Conservation (phyloP, 2,888 invertebrate species). For the Agriotes lineatus region DNA sequence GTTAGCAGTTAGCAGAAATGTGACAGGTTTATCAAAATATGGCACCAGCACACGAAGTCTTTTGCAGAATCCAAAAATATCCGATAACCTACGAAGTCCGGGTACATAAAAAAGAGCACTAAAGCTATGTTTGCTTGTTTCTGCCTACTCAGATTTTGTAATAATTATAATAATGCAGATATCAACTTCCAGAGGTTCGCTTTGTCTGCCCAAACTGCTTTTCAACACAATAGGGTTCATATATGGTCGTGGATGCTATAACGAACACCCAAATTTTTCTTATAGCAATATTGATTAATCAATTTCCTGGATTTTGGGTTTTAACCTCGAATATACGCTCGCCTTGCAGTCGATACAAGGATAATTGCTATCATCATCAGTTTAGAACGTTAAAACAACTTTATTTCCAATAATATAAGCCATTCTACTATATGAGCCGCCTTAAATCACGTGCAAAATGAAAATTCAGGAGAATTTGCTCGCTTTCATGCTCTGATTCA, state of each 20-base stretch:
- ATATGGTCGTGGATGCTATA: not conserved
- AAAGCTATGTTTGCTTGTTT: not conserved
- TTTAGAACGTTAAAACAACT: too few relatives aligned
- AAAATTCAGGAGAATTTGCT: not conserved
- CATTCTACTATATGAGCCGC: too few relatives aligned
- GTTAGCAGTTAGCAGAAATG: not conserved
- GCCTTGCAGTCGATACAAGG: not conserved
- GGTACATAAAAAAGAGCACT: not conserved
- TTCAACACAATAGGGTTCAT: not conserved
- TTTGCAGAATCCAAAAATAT: not conserved
- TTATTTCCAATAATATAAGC: too few relatives aligned
- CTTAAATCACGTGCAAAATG: not conserved
- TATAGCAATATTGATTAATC: not conserved
- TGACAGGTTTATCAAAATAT: slow-evolving; percentile 15
- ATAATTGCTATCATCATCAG: not conserved
- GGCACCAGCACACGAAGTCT: not conserved
- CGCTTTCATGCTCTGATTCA: slow-evolving; percentile 27
- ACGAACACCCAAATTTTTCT: not conserved
- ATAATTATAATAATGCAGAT: not conserved
- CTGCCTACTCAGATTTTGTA: not conserved
- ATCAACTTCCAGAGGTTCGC: not conserved
- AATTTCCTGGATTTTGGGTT: not conserved
- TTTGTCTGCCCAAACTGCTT: not conserved
- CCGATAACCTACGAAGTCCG: slow-evolving; percentile 14
- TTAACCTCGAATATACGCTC: not conserved